These are phyloP conservation scores for Protophormia terraenovae DNA, from an alignment of 2,888 invertebrate genomes.

Conservation along the genomic window DNA sequence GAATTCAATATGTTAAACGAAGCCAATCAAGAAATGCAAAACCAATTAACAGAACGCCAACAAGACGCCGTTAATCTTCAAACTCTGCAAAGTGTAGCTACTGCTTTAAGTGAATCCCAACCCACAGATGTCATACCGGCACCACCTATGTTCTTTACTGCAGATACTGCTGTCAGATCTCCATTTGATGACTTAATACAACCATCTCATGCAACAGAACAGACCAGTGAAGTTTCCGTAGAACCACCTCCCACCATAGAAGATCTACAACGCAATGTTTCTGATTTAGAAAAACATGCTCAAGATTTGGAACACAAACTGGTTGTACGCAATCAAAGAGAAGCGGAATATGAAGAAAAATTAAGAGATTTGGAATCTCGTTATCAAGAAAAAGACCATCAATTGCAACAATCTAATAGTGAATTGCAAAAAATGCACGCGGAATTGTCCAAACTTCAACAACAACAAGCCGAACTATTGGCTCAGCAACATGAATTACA, in stretches of 20 bases:
- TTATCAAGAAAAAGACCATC: constrained; percentile 60
- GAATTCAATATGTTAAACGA: constrained; percentile 65
- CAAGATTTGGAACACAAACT: constrained; percentile 80
- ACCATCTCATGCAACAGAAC: constrained; percentile 68
- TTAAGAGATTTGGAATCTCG: constrained; percentile 67
- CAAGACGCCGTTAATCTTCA: constrained; percentile 71
- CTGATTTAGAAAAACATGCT: constrained; percentile 80
- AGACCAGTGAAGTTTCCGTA: background rate
- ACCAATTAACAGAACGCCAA: constrained; percentile 69
- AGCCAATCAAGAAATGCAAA: constrained; percentile 70
- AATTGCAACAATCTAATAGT: constrained; percentile 48
- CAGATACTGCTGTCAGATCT: constrained; percentile 73
- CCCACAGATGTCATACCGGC: constrained; percentile 71
- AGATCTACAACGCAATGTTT: constrained; percentile 79
- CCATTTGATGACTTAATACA: constrained; percentile 79
- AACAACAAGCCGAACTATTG: constrained; percentile 12
- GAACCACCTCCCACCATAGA: constrained; percentile 81
- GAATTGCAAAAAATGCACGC: constrained; percentile 54
- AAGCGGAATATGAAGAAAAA: constrained; percentile 74
- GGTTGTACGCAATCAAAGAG: constrained; percentile 74
- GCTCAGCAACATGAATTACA: constrained; percentile 21
- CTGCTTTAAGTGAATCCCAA: constrained; percentile 29
- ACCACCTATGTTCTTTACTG: constrained; percentile 76
- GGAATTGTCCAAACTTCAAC: constrained; percentile 11
- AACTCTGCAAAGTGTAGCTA: constrained; percentile 52